Conservation (phyloP, 2,888 invertebrate genomes). For the Ephialtes manifestator region DNA sequence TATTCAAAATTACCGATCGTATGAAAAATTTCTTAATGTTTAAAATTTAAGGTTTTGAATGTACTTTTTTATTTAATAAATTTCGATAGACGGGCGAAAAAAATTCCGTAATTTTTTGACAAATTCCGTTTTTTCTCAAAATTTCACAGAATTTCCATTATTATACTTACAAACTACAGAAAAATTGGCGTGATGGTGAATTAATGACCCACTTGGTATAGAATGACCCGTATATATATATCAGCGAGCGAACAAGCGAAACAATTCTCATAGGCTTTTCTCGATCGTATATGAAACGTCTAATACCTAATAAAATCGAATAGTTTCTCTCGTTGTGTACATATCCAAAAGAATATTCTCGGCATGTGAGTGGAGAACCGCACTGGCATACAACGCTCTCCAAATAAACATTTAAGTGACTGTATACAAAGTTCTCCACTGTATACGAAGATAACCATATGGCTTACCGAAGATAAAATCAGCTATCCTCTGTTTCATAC, state of each 20-base stretch:
- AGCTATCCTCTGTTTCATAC: constrained; percentile 57
- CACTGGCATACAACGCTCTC: constrained; percentile 80
- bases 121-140: no score
- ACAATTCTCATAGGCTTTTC: background rate
- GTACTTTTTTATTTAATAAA: no score
- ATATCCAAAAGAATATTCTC: constrained; percentile 81
- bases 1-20: no score
- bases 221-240: constrained; percentile 50
- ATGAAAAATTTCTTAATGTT: no score
- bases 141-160: no score
- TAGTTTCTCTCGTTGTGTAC: constrained; percentile 81
- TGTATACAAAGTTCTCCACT: constrained; percentile 79
- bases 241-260: background rate
- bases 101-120: no score
- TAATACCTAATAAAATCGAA: constrained; percentile 86
- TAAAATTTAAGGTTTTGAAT: no score
- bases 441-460: constrained; percentile 85
- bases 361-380: constrained; percentile 78
- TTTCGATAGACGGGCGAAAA: no score
- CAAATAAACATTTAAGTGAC: constrained; percentile 84
- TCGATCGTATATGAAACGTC: constrained; percentile 74
- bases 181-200: no score
- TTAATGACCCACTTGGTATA: no score
- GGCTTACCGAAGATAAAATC: constrained; percentile 79
- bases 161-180: no score